Evolutionary conservation across 2,113 vertebrate genomes (phyloP), one percentile per base, ranked within the genome.

Genomic region (Melanerpes formicivorus): DNA sequence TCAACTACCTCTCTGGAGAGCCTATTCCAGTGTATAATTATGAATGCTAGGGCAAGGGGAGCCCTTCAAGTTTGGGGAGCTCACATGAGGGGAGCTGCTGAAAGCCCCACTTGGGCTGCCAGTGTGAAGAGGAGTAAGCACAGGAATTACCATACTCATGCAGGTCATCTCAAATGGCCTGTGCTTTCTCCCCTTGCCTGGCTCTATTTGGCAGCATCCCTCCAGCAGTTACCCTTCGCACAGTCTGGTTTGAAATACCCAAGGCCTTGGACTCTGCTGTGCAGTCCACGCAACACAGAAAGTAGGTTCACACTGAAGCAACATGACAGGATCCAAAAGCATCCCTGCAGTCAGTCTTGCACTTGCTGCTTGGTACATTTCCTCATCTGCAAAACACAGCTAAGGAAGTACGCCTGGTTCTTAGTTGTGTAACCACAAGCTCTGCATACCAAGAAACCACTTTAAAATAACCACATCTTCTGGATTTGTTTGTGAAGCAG

Each of bases 241-340:
- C 34, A 25, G 15, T 3, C 19, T 1, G 2, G 62, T 50, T 74
- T 26, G 17, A 55, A 50, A 37, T 2, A n/a, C 14, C 14, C 1
- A 4, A 75, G 27, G 7, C 17, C 30, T 10, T 15, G 32, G 56
- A 6, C 26, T 30, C 70, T 27, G 40, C 58, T 1, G 0, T 22
- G 40, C 30, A 48, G 40, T 7, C 29, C 63, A 8, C 7, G 70
- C 15, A 22, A 15, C 11, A 9, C 0, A 16, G 46, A 14, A 27
- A 44, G 34, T 1, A 19, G 25, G 11, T 30, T 62, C 40, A 16
- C 0, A 0, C 55, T 4, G 2, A 58, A 62, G n/a, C 2, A 1
- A 10, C 3, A 1, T 0, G 37, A 16, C 5, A 2, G 30, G 30
- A 54, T 16, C 30, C 37, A 10, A 8, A 18, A 11, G 14, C 64